A percentile compares a stretch with the other conserved stretches of the same genome.
These are phyloP conservation scores for Coptotermes formosanus DNA, from an alignment of 1,140 invertebrate genomes.

Conservation along the genomic window DNA sequence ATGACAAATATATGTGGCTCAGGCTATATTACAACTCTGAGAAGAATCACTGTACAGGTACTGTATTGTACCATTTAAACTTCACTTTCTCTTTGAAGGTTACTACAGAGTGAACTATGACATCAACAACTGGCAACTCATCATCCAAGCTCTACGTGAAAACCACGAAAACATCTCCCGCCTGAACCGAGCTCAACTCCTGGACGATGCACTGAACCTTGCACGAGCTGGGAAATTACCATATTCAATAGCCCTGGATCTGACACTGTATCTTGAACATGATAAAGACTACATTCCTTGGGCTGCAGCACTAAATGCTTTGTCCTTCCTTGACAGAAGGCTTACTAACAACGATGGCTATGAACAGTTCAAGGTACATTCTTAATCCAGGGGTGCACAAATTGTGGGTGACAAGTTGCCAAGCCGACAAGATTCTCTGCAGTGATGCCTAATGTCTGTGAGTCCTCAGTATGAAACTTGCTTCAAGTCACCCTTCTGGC, in stretches of 20 bases:
- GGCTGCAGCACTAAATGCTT: constrained; percentile 36
- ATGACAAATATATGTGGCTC: constrained; percentile 38
- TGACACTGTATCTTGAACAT: constrained; percentile 58
- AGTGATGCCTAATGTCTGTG: too few species aligned
- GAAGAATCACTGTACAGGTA: constrained; percentile 29
- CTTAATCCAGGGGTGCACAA: too few species aligned
- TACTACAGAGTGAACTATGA: constrained; percentile 68
- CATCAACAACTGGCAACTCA: constrained; percentile 49
- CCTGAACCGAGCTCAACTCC: constrained; percentile 60
- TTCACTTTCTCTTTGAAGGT: constrained; percentile 42
- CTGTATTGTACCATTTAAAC: not conserved
- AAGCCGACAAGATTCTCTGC: too few species aligned
- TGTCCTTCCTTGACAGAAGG: constrained; percentile 25
- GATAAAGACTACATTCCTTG: constrained; percentile 53
- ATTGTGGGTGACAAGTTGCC: too few species aligned
- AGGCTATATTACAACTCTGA: constrained; percentile 38
- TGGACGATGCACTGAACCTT: constrained; percentile 54
- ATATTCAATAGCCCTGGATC: constrained; percentile 44
- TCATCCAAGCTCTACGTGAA: constrained; percentile 49
- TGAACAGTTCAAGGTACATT: constrained; percentile 17
- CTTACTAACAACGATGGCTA: not conserved
- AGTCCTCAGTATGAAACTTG: too few species aligned
- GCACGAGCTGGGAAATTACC: constrained; percentile 46
- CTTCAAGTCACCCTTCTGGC: too few species aligned
- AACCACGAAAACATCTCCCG: constrained; percentile 51